Conservation (phyloP, 2,113 vertebrate species). For the Crotalus horridus region DNA sequence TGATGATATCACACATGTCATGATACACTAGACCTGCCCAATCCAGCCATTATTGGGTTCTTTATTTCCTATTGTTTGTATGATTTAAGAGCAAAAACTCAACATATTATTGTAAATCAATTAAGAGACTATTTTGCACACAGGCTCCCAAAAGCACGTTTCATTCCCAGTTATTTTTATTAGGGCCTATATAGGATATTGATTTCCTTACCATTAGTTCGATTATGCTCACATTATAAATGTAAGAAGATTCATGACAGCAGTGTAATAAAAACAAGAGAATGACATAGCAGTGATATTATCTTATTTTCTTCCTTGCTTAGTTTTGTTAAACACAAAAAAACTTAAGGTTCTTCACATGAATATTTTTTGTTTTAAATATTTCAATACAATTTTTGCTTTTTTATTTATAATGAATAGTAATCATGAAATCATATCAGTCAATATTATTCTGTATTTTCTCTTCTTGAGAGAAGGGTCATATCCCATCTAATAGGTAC, state of each 20-base stretch:
- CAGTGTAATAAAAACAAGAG: background rate
- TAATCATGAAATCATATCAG: slow-evolving; percentile 20
- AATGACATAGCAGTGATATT: background rate
- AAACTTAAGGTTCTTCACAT: background rate
- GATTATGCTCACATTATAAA: background rate
- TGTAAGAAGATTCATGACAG: background rate
- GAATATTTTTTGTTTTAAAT: background rate
- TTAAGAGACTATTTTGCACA: background rate
- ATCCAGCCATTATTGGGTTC: background rate
- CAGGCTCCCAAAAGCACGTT: background rate
- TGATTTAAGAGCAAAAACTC: background rate
- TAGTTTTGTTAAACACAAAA: background rate
- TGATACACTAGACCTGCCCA: background rate
- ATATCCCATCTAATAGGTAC: background rate
- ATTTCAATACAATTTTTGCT: background rate
- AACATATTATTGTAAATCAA: background rate
- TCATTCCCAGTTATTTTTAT: background rate
- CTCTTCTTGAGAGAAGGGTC: background rate
- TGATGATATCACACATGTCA: background rate
- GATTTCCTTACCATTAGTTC: background rate
- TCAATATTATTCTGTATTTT: background rate
- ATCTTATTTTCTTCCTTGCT: background rate
- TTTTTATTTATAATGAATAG: background rate
- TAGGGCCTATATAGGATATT: background rate
- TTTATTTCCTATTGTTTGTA: background rate